Percentiles rank a stretch among this genome's conserved stretches.
These are phyloP conservation scores for Dasyurus viverrinus DNA, from an alignment of 2,113 vertebrate species.

Conservation along the genomic window DNA sequence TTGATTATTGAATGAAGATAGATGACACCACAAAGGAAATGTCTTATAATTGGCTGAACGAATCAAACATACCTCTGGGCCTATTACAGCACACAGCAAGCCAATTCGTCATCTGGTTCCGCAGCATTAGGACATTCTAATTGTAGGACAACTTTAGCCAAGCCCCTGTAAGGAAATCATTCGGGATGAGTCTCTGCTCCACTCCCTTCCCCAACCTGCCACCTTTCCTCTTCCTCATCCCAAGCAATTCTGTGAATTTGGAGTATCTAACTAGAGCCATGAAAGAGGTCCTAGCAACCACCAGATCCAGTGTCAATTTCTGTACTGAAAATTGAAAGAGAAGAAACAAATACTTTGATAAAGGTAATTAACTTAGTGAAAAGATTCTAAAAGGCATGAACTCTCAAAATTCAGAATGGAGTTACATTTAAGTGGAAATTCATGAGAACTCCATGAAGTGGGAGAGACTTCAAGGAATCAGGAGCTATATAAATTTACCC, in stretches of 20 bases:
- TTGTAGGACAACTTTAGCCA: not conserved
- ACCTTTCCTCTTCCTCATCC: not conserved
- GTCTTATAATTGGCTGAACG: not conserved
- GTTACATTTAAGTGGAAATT: not conserved
- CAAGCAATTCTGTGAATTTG: not conserved
- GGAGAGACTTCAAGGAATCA: not conserved
- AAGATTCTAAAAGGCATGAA: not conserved
- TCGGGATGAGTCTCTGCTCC: not conserved
- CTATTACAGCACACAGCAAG: not conserved
- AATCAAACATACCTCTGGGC: not conserved
- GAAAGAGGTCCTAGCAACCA: not conserved
- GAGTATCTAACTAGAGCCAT: not conserved
- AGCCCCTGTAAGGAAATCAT: not conserved
- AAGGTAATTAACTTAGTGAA: not conserved
- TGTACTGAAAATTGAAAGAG: not conserved
- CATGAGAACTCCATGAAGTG: not conserved
- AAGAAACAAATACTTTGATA: not conserved
- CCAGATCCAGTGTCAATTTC: not conserved
- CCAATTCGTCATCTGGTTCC: not conserved
- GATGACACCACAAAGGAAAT: not conserved
- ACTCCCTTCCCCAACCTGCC: not conserved
- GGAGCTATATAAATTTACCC: not conserved
- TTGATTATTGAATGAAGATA: not conserved
- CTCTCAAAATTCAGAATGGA: not conserved
- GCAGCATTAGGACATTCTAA: not conserved